Percentiles rank a stretch among this genome's conserved stretches.
Conservation (phyloP, 2,888 invertebrate species). For the Agonopterix arenella region DNA sequence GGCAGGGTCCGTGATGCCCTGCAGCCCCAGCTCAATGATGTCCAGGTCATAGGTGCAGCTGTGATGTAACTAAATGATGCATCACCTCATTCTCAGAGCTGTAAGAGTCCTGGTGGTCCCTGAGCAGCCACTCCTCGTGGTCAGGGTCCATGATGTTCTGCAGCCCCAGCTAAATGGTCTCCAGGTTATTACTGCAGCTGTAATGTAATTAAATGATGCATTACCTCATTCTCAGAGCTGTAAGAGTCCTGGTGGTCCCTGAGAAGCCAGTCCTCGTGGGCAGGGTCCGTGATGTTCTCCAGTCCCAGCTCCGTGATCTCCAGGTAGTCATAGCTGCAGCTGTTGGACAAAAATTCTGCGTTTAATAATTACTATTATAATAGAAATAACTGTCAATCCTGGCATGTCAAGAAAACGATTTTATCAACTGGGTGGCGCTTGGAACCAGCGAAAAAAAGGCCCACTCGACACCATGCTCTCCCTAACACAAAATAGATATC, state of each 20-base stretch:
- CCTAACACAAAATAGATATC: too few species aligned
- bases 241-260: conserved; percentile 48
- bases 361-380: too few species aligned
- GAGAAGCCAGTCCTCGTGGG: conserved; percentile 36
- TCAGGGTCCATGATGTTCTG: conserved; percentile 45
- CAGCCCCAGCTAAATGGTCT: conserved; percentile 74
- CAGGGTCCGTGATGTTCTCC: conserved; percentile 44
- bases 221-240: conserved; percentile 54
- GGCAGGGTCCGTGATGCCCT: conserved; percentile 42
- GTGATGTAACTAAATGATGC: conserved; percentile 15
- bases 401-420: too few species aligned
- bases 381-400: too few species aligned
- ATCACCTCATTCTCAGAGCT: conserved; percentile 53
- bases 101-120: conserved; percentile 48
- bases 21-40: conserved; percentile 70
- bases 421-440: too few species aligned
- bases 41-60: conserved; percentile 90
- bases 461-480: too few species aligned
- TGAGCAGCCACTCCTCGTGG: conserved; percentile 36
- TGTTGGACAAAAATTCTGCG: conserved; percentile 41
- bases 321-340: conserved; percentile 88
- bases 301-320: conserved; percentile 77
- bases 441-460: too few species aligned
- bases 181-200: conserved; percentile 88
- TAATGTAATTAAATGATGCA: not conserved